Conservation (phyloP, 1,140 invertebrate species). For the Anadara kagoshimensis region DNA sequence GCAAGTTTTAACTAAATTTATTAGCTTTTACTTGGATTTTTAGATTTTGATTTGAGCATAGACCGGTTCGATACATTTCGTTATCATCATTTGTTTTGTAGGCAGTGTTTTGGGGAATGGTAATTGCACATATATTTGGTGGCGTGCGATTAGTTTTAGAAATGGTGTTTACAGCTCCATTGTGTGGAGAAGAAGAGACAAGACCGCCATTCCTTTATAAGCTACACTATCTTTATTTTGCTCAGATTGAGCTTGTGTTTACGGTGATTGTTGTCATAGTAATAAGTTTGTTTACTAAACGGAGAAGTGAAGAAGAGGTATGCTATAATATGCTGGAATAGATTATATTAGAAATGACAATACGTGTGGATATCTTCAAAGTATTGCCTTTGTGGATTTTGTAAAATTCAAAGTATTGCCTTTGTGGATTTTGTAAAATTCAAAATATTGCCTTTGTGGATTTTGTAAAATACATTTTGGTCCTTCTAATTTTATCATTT, state of each 20-base stretch:
- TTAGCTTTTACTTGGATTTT: no score
- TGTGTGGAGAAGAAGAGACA: conserved; percentile 56
- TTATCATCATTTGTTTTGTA: no score
- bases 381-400: no score
- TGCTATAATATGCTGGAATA: neutral
- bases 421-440: no score
- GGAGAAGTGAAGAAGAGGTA: conserved; percentile 48
- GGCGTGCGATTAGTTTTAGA: conserved; percentile 63
- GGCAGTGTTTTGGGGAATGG: conserved; percentile 77
- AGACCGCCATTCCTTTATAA: conserved; percentile 51
- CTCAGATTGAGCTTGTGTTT: conserved; percentile 56
- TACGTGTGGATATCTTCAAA: neutral
- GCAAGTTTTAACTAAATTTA: no score
- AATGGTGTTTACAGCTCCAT: conserved; percentile 54
- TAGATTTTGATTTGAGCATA: no score
- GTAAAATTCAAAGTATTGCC: no score
- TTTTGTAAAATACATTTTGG: no score
- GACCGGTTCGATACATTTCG: no score
- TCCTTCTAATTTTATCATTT: no score
- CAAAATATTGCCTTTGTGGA: no score
- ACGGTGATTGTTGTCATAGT: conserved; percentile 51
- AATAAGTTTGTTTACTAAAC: conserved; percentile 59
- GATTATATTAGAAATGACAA: neutral
- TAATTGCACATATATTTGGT: conserved; percentile 74
- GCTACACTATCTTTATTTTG: conserved; percentile 69